A percentile compares a stretch with the other conserved stretches of the same genome.
phyloP scores from a whole-genome alignment of 2,888 invertebrate species.

The Apotomis turbidana region DNA sequence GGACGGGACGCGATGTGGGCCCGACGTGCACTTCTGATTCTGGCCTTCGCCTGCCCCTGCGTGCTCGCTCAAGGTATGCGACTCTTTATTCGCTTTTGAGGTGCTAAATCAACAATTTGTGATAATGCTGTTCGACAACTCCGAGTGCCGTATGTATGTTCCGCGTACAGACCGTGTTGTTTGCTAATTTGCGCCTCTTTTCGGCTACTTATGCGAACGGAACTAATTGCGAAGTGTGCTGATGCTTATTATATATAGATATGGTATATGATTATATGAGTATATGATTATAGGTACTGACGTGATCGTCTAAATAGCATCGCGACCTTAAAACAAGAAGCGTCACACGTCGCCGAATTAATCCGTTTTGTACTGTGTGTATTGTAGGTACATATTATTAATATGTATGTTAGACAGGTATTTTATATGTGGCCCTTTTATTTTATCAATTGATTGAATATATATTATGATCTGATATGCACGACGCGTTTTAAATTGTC shows the following conservation, averaged over 20 bases:
- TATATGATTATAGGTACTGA: background rate
- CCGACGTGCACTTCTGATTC: constrained; percentile 9
- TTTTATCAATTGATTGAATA: too few relatives aligned
- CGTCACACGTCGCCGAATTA: too few relatives aligned
- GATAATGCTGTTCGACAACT: background rate
- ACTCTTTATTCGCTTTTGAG: background rate
- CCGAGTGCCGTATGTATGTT: background rate
- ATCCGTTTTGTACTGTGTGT: too few relatives aligned
- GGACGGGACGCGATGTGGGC: constrained; percentile 30
- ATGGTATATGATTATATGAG: background rate
- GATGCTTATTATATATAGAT: background rate
- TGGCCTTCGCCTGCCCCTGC: constrained; percentile 10
- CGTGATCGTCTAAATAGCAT: too few relatives aligned
- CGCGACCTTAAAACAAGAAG: too few relatives aligned
- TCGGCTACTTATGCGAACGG: background rate
- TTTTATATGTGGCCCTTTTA: too few relatives aligned
- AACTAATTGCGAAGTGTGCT: background rate
- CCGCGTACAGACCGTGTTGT: background rate
- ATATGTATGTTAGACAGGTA: too few relatives aligned
- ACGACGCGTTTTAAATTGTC: too few relatives aligned
- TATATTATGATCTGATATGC: too few relatives aligned
- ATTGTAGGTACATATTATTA: too few relatives aligned
- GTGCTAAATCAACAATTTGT: background rate
- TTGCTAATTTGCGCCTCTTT: constrained; percentile 4
- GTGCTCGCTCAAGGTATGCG: constrained; percentile 14